phyloP scores from a whole-genome alignment of 37 sponge, comb jelly and placozoan genomes.

The Tethya wilhelma region DNA sequence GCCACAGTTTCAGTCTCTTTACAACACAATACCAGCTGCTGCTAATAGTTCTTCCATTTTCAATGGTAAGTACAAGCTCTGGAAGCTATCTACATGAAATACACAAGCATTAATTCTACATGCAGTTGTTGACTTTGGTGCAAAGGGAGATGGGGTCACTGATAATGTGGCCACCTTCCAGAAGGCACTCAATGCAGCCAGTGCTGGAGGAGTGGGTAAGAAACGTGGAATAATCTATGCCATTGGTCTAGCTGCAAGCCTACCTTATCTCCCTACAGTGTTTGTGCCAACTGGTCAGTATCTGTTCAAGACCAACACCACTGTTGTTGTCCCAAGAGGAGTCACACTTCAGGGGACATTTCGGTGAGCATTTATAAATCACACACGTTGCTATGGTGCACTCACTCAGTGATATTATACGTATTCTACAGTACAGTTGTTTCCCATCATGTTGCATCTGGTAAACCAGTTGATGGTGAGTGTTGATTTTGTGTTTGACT shows the following conservation, averaged over 20 bases:
- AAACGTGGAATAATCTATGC: neutral
- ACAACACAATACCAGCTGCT: no score
- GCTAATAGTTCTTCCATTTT: no score
- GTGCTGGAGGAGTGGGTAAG: constrained; percentile 31
- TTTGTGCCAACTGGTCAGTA: constrained; percentile 34
- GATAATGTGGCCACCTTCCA: constrained; percentile 17
- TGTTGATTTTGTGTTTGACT: neutral
- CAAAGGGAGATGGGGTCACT: constrained; percentile 29
- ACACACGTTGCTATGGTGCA: neutral
- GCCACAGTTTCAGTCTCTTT: no score
- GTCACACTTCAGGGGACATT: constrained; percentile 38
- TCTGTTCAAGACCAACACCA: neutral
- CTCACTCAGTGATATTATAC: no score
- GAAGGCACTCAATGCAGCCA: constrained; percentile 24
- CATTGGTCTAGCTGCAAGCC: neutral
- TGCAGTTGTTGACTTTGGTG: constrained; percentile 43
- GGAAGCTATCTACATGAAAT: no score
- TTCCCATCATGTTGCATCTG: constrained; percentile 3
- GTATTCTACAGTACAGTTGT: constrained; percentile 1
- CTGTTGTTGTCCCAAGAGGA: constrained; percentile 21
- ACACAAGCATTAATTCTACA: no score
- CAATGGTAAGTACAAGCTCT: no score
- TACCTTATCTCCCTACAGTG: neutral
- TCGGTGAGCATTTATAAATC: neutral
- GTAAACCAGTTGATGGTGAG: constrained; percentile 4